phyloP scores from a whole-genome alignment of 2,797 vertebrate species.

The Babyrousa celebensis region DNA sequence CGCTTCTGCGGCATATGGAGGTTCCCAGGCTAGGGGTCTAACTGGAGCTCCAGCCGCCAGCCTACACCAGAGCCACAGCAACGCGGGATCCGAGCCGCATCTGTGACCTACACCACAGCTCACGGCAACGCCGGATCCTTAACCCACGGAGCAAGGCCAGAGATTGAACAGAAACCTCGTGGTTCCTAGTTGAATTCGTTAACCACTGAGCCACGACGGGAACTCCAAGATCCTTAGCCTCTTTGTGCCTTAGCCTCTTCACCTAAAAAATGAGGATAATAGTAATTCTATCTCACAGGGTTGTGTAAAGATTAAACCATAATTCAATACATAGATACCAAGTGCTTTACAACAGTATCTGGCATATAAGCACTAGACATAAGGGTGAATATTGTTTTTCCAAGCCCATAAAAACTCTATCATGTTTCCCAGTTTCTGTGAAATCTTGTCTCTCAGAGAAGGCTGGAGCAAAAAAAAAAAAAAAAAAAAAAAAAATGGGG shows the following conservation, averaged over 20 bases:
- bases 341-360: background rate
- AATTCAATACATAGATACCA: background rate
- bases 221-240: background rate
- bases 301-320: background rate
- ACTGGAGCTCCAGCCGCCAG: too few relatives aligned
- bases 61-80: too few relatives aligned
- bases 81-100: too few relatives aligned
- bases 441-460: slow-evolving; percentile 30
- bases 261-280: background rate
- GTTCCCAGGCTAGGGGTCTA: too few relatives aligned
- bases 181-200: too few relatives aligned
- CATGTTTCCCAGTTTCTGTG: background rate
- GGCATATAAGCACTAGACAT: background rate
- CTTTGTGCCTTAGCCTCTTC: background rate
- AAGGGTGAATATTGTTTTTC: slow-evolving; percentile 17
- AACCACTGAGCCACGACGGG: too few relatives aligned
- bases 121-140: too few relatives aligned
- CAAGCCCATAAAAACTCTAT: background rate
- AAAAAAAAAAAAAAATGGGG: background rate
- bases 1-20: too few relatives aligned
- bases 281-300: background rate
- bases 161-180: too few relatives aligned
- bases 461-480: background rate
- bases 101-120: too few relatives aligned
- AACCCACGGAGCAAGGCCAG: too few relatives aligned